These are phyloP conservation scores for Siderastrea radians DNA, from an alignment of 92 coral and sea anemone genomes.

Conservation along the genomic window DNA sequence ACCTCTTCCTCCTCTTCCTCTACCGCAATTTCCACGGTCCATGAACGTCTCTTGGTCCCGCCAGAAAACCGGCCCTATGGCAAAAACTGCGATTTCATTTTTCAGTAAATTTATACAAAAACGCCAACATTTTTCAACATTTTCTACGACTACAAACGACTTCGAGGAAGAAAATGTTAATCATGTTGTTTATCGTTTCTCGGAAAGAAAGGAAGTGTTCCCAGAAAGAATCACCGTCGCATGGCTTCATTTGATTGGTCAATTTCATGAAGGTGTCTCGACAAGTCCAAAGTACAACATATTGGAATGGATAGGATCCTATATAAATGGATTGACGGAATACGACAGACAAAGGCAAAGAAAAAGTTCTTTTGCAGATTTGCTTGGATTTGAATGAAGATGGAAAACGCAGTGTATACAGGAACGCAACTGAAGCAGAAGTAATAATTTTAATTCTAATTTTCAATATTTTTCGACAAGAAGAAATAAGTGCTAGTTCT, in stretches of 20 bases:
- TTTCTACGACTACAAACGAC: neutral
- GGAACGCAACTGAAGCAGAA: no score
- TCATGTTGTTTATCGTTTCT: neutral
- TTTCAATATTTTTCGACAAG: no score
- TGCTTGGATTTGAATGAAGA: neutral
- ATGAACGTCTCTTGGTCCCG: neutral
- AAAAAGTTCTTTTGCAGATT: neutral
- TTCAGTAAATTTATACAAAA: neutral
- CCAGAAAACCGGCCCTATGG: neutral
- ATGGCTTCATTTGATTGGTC: neutral
- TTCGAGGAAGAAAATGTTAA: neutral
- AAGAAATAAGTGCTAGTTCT: no score
- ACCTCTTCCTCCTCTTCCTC: slow-evolving; percentile 1
- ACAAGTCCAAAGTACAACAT: neutral
- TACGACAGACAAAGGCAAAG: neutral
- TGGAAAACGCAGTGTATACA: no score
- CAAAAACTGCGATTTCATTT: neutral
- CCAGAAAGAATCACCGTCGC: neutral
- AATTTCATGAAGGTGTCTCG: neutral
- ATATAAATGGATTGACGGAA: neutral
- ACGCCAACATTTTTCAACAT: neutral
- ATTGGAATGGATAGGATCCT: slow-evolving; percentile 4
- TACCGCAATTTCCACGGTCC: neutral
- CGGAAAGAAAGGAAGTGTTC: slow-evolving; percentile 10
- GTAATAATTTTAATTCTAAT: no score